Evolutionary conservation across 2,113 vertebrate genomes (phyloP).

Genomic region (Crypturellus undulatus): DNA sequence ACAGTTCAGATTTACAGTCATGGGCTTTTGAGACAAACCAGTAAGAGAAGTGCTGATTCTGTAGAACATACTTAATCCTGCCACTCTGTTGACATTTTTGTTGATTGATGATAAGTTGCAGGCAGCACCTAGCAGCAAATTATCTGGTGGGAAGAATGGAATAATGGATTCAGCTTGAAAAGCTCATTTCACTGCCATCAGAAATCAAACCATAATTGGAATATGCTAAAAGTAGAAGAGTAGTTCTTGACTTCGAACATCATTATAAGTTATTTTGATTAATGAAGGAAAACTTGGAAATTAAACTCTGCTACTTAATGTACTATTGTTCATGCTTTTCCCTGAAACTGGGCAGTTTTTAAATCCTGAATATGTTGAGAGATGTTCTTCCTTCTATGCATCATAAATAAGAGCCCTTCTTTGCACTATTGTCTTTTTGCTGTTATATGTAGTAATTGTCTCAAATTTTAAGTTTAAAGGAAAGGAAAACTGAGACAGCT

Average conservation of each 20-base stretch:
- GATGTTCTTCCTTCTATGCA: neutral
- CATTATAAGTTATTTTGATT: conserved; percentile 56
- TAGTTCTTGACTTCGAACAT: conserved; percentile 40
- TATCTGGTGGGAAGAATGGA: conserved; percentile 57
- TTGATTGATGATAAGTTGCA: conserved; percentile 69
- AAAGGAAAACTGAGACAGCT: neutral
- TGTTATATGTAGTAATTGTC: neutral
- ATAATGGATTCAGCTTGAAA: conserved; percentile 65
- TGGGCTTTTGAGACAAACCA: neutral
- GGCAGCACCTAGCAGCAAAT: conserved; percentile 68
- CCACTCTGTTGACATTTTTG: conserved; percentile 61
- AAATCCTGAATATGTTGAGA: neutral
- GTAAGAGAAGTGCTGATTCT: conserved; percentile 45
- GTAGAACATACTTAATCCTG: conserved; percentile 23
- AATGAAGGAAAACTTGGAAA: conserved; percentile 41
- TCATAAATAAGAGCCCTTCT: neutral
- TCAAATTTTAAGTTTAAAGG: neutral
- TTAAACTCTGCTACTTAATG: neutral
- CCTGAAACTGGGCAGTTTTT: neutral
- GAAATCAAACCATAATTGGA: conserved; percentile 66
- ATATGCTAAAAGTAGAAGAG: conserved; percentile 63
- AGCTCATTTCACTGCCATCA: conserved; percentile 66
- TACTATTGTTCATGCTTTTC: neutral
- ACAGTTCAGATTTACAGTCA: neutral
- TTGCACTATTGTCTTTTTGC: neutral